Base-by-base conservation (phyloP, 2,888 invertebrate species). In the Dioctria linearis region DNA sequence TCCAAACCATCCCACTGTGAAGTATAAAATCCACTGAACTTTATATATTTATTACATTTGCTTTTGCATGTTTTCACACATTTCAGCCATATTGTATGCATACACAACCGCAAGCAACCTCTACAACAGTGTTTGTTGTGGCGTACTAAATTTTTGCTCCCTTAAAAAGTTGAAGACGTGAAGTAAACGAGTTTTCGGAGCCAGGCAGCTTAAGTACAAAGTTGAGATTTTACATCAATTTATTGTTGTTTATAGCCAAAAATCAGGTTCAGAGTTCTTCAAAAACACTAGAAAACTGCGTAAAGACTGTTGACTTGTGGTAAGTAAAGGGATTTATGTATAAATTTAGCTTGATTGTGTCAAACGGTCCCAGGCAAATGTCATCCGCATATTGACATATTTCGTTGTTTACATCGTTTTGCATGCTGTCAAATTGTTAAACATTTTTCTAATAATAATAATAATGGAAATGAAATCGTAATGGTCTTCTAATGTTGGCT, bases 391-490 rank as follows among this genome's bases (percentile, higher is more conserved):
- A 81, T 71, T 82, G 80, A 80, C 80, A 82, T 71, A 71, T 80
- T 81, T 79, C 79, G 79, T 81, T 82, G 81, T 82, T 82, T 82
- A 82, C 81, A 82, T 80, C 80, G 43, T 63, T 78, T 75, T 25
- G 25, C 2, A 42, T 4, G 11, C 75, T 59, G 61, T 75, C 75
- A 59, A 13, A 40, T 9, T 37, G 5, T 65, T 40, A 65, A 65
- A 40, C 40, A 42, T 4, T 6, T 4, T 59, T 25, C 40, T 46
- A 46, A 46, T 46, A 6, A 46, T 6, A 46, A 6, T 5, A 46
- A 46, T 46, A 6, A 6, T 46, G 46, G 8, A 6, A 13, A 59
- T 59, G 13, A n/a, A 25, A 1, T 25, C 25, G 25, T 25, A 25
- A 25, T 59, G n/a, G 5, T 13, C n/a, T n/a, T 59, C 13, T n/a